Conservation (phyloP, 2,888 invertebrate genomes). For the Philaethria dido region DNA sequence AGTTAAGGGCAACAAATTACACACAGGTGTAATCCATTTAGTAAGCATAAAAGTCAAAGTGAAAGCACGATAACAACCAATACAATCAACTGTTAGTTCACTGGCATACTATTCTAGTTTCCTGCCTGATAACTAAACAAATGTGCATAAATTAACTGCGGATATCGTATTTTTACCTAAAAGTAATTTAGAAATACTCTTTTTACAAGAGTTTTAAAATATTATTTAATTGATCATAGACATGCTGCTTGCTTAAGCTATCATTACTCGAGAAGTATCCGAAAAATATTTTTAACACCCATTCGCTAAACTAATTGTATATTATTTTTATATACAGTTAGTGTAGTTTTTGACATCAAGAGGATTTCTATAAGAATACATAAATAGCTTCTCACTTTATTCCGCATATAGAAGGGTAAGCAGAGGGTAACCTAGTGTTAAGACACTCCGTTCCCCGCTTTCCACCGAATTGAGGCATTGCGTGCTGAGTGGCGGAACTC, state of each 20-base stretch:
- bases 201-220: background rate
- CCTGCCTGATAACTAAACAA: constrained; percentile 44
- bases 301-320: too few species aligned
- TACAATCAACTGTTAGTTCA: constrained; percentile 22
- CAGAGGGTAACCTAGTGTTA: too few species aligned
- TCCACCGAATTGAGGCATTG: too few species aligned
- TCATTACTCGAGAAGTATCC: too few species aligned
- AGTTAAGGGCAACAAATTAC: background rate
- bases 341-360: too few species aligned
- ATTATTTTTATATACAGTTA: too few species aligned
- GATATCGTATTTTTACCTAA: constrained; percentile 12
- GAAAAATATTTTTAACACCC: too few species aligned
- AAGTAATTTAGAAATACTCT: background rate
- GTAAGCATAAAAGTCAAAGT: constrained; percentile 23
- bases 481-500: too few species aligned
- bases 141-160: constrained; percentile 48
- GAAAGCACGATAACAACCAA: constrained; percentile 30
- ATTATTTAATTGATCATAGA: background rate
- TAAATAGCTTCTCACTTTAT: too few species aligned
- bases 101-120: constrained; percentile 45
- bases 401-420: too few species aligned
- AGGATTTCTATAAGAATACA: too few species aligned
- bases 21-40: background rate
- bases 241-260: background rate
- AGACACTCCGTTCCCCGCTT: too few species aligned